Evolutionary conservation across 1,140 invertebrate species (phyloP), one percentile per base, ranked within the genome.

Genomic region (Philopotamus ludificatus): DNA sequence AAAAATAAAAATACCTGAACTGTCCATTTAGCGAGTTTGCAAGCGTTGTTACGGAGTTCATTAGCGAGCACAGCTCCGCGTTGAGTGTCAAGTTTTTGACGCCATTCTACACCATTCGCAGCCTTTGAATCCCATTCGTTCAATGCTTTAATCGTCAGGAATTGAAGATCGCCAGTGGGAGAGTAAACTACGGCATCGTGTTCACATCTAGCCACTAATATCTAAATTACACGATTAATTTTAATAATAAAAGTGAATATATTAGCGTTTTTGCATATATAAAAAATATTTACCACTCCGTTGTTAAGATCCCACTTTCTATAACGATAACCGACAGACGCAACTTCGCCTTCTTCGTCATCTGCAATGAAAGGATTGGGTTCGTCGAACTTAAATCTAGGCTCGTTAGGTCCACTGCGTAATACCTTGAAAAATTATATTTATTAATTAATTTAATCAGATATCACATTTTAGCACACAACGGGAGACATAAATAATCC

Each of bases 11-110:
- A 15, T 68, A 81, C 79, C 78, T 97, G 95, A 0, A 98, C 93
- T 0, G 98, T 99, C 97, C 98, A 99, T 77, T 99, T 99, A 50
- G 97, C 96, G 57, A 99, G 82, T 79, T 99, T 99, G 81, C 95
- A 98, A 3, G 95, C 94, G 80, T 99, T 99, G 77, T 99, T 99
- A 71, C 98, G 87, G 66, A 99, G 79, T 78, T 99, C 98, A 74
- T 98, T 99, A 22, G 97, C 98, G 15, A 99, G 80, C 21, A 99
- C 97, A 44, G 97, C 97, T 70, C 97, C 98, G 64, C 96, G 86
- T 81, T 99, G 98, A 0, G 89, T 94, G 77, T 99, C 98, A 23
- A 99, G 77, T 72, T 98, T 98, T 74, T 96, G 94, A 39, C 97
- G 85, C 97, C 97, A 99, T 74, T 99, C 97, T 9, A 99, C 94